These are phyloP conservation scores for Drosophila anceps DNA, from an alignment of 2,888 invertebrate species.

Conservation along the genomic window DNA sequence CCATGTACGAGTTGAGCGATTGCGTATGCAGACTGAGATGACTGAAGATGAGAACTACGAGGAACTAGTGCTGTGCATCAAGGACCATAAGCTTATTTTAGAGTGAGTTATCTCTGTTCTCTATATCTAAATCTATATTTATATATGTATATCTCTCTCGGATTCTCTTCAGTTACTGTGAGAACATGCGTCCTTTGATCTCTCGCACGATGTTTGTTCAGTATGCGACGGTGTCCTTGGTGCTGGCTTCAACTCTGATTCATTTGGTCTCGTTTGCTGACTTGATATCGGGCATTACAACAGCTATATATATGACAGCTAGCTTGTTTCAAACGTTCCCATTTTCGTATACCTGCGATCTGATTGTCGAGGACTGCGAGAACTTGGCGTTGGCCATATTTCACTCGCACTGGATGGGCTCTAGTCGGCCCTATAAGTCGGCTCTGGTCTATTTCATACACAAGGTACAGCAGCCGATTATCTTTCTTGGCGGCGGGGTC, in stretches of 20 bases:
- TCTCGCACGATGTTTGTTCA: constrained; percentile 38
- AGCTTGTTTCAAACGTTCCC: constrained; percentile 40
- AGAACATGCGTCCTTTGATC: constrained; percentile 43
- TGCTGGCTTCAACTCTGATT: constrained; percentile 30
- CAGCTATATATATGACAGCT: constrained; percentile 18
- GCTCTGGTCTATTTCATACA: constrained; percentile 32
- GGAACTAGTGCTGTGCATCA: constrained; percentile 37
- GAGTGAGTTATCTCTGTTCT: constrained; percentile 19
- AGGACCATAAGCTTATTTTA: constrained; percentile 39
- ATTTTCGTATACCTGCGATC: constrained; percentile 39
- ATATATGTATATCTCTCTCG: neutral
- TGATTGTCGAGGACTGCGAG: constrained; percentile 31
- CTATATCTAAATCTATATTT: neutral
- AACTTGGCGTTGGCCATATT: constrained; percentile 30
- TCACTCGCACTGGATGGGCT: constrained; percentile 43
- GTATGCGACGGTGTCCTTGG: constrained; percentile 30
- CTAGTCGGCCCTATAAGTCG: constrained; percentile 27
- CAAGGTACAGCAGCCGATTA: constrained; percentile 39
- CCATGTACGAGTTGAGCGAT: constrained; percentile 6
- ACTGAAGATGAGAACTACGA: constrained; percentile 24
- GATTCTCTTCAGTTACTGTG: constrained; percentile 26
- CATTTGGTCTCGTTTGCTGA: constrained; percentile 38
- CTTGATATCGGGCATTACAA: constrained; percentile 21
- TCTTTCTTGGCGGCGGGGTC: constrained; percentile 36
- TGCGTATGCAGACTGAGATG: neutral